Percentiles rank a stretch among this genome's conserved stretches.
These are phyloP conservation scores for Athalia circularis DNA, from an alignment of 2,888 invertebrate species.

Conservation along the genomic window DNA sequence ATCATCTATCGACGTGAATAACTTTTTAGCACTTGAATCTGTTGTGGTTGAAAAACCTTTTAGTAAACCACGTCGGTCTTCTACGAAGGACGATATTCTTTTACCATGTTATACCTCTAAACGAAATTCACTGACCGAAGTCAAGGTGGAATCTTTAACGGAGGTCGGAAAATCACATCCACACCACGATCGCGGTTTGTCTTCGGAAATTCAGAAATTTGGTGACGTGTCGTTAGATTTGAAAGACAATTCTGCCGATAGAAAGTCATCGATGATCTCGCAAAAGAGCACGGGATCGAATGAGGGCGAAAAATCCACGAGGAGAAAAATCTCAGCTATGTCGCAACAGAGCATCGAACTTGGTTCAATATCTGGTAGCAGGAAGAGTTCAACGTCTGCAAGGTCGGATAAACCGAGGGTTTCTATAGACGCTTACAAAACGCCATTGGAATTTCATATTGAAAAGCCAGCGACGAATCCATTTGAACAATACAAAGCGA, in stretches of 20 bases:
- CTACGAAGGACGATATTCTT: not conserved
- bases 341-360: constrained; percentile 49
- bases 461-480: constrained; percentile 60
- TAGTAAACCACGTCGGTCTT: not conserved
- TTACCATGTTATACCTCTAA: not conserved
- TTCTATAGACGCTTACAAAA: constrained; percentile 59
- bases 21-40: constrained; percentile 17
- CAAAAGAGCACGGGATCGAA: constrained; percentile 27
- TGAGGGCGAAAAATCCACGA: constrained; percentile 15
- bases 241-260: not conserved
- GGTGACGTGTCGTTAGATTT: not conserved
- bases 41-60: constrained; percentile 36
- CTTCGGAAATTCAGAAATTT: constrained; percentile 6
- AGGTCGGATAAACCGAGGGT: constrained; percentile 55
- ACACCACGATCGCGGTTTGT: no score
- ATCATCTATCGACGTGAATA: not conserved
- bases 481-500: constrained; percentile 58
- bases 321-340: constrained; percentile 52
- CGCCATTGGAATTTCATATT: constrained; percentile 58
- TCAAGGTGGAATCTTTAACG: constrained; percentile 47
- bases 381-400: constrained; percentile 52
- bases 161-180: not conserved
- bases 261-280: constrained; percentile 53
- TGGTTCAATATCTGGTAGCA: constrained; percentile 45
- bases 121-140: constrained; percentile 19